Evolutionary conservation across 2,888 invertebrate species (phyloP), one percentile per base, ranked within the genome.

Genomic region (Ochropacha duplaris): DNA sequence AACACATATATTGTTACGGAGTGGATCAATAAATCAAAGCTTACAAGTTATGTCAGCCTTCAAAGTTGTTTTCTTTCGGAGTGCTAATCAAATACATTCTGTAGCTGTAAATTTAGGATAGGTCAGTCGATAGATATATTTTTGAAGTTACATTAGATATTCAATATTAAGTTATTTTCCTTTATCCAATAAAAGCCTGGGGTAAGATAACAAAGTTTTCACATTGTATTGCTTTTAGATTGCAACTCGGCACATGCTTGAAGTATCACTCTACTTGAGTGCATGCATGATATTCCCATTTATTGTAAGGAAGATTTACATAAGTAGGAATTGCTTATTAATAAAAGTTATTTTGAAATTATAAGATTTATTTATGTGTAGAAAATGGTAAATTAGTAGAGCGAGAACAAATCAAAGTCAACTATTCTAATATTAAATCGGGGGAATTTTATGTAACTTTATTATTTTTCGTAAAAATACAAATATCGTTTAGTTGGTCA

Each of bases 11-110:
- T 54, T 60, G 59, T 54, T 24, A 26, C 57, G 61, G 57, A 44
- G 56, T 59, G 60, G 67, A 74, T 78, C 80, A 66, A 79, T 79
- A 76, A 75, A 76, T 70, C 72, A 72, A 69, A 74, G 67, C 67
- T 68, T 55, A 61, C 61, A 49, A 61, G 57, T 50, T 57, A 44
- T 44, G 9, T 60, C 44, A 57, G 60, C 75, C 76, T 77, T 73
- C 65, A 61, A 76, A 77, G 68, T 56, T 58, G 61, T 68, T 69
- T 62, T 57, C 63, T 59, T 63, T 61, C 59, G 49, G 54, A 68
- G 65, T 64, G 64, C 69, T 72, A 71, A 76, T 75, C 70, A 68
- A 75, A 73, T 67, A 28, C 31, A 54, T 31, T 49, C 22, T 24
- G 31, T 31, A 34, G 16, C 28, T n/a, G 12, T 12, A 50, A 50